These are phyloP conservation scores for Plectropomus leopardus DNA, from an alignment of 2,113 vertebrate species.

Conservation along the genomic window DNA sequence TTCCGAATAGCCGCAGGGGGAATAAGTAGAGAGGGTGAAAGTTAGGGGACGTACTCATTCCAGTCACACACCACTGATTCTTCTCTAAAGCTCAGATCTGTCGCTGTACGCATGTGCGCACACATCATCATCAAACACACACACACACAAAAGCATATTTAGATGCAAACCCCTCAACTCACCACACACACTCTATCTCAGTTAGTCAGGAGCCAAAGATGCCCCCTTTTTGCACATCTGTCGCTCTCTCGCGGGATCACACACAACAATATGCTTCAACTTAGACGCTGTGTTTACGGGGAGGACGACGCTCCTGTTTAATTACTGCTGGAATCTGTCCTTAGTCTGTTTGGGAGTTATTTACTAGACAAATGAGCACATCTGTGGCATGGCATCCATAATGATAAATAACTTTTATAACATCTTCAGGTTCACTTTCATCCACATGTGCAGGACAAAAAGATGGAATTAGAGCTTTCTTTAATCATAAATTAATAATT, in stretches of 20 bases:
- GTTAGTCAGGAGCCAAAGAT: slow-evolving; percentile 42
- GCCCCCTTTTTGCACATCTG: slow-evolving; percentile 72
- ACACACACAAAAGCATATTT: slow-evolving; percentile 13
- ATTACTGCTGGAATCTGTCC: slow-evolving; percentile 65
- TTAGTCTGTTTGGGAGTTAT: slow-evolving; percentile 48
- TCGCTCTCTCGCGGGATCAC: slow-evolving; percentile 50
- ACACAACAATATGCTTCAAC: slow-evolving; percentile 67
- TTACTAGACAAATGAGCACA: slow-evolving; percentile 60
- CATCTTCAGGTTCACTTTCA: neutral
- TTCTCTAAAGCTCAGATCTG: slow-evolving; percentile 18
- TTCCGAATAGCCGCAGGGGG: slow-evolving; percentile 26
- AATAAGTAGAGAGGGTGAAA: slow-evolving; percentile 22
- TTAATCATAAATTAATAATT: slow-evolving; percentile 24
- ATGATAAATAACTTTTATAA: slow-evolving; percentile 33
- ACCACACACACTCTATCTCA: slow-evolving; percentile 33
- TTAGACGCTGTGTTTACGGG: slow-evolving; percentile 51
- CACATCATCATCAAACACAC: slow-evolving; percentile 39
- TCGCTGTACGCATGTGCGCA: slow-evolving; percentile 30
- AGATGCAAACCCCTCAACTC: neutral
- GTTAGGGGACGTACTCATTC: neutral
- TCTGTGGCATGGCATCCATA: slow-evolving; percentile 49
- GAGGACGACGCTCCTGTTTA: slow-evolving; percentile 52
- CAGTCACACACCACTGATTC: slow-evolving; percentile 23
- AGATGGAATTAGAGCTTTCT: neutral
- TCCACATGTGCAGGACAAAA: neutral